Conservation (phyloP, 1,140 invertebrate genomes). For the Centruroides sculpturatus region DNA sequence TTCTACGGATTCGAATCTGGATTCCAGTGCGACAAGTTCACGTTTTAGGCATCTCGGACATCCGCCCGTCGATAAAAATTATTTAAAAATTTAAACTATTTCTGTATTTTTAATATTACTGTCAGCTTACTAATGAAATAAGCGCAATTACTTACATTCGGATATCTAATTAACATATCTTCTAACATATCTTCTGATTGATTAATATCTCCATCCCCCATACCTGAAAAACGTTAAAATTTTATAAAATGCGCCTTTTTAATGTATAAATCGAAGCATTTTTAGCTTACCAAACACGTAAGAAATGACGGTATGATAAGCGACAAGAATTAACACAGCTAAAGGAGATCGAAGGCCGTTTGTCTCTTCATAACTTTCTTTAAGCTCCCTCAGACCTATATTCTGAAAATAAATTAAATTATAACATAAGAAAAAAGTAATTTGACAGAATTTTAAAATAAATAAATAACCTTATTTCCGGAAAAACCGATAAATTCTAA, state of each 20-base stretch:
- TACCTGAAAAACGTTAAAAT: slow-evolving; percentile 33
- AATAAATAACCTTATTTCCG: slow-evolving; percentile 61
- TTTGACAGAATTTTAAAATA: slow-evolving; percentile 17
- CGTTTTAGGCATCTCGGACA: no score
- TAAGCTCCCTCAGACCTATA: slow-evolving; percentile 56
- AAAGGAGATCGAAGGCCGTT: slow-evolving; percentile 67
- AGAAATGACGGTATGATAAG: slow-evolving; percentile 68
- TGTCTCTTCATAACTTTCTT: slow-evolving; percentile 47
- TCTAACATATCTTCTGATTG: slow-evolving; percentile 56
- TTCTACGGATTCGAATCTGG: no score
- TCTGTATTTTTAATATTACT: not conserved
- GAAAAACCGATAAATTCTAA: slow-evolving; percentile 91
- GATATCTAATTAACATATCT: slow-evolving; percentile 43
- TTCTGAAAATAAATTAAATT: slow-evolving; percentile 33
- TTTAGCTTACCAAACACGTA: slow-evolving; percentile 46
- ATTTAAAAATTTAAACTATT: no score
- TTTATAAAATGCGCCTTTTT: not conserved
- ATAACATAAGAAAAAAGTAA: not conserved
- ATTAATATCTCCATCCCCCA: slow-evolving; percentile 58
- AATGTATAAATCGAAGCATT: not conserved
- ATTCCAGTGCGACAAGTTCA: no score
- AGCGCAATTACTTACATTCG: slow-evolving; percentile 30
- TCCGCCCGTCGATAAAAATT: no score
- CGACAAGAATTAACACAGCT: slow-evolving; percentile 64
- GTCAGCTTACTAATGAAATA: not conserved